Conservation (phyloP, 2,113 vertebrate species). For the Pomatostomus ruficeps region DNA sequence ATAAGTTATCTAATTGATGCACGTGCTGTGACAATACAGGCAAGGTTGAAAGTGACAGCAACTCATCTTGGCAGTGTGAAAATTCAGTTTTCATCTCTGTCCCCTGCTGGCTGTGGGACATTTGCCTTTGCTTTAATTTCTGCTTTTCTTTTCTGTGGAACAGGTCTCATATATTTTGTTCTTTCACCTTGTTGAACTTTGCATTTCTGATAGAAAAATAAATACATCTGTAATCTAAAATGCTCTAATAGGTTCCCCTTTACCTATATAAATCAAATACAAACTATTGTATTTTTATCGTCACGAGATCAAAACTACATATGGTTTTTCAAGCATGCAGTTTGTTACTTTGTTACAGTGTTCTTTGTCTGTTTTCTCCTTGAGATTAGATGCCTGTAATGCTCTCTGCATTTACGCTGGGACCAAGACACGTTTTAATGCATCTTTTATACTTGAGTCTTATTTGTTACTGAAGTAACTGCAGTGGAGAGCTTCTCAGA, state of each 20-base stretch:
- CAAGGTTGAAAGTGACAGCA: background rate
- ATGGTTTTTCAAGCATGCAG: background rate
- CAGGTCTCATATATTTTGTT: background rate
- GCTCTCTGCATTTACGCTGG: background rate
- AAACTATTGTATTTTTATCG: background rate
- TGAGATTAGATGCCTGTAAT: background rate
- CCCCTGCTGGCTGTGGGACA: background rate
- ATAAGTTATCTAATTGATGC: background rate
- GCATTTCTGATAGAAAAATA: background rate
- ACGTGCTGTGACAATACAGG: background rate
- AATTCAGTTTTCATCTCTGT: background rate
- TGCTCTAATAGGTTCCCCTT: background rate
- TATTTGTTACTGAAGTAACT: conserved; percentile 56
- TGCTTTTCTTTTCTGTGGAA: background rate
- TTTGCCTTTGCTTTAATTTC: background rate
- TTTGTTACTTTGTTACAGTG: background rate
- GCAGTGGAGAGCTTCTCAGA: conserved; percentile 56
- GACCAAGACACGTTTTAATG: conserved; percentile 35
- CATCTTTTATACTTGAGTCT: conserved; percentile 40
- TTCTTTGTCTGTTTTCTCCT: background rate
- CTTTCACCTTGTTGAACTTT: background rate
- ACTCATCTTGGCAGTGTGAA: background rate
- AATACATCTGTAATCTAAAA: background rate
- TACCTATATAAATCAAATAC: background rate
- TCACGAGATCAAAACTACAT: background rate